These are phyloP conservation scores for Aurelia coerulea DNA, from an alignment of 30 jellyfish, hydroid and myxozoan genomes.

Conservation along the genomic window DNA sequence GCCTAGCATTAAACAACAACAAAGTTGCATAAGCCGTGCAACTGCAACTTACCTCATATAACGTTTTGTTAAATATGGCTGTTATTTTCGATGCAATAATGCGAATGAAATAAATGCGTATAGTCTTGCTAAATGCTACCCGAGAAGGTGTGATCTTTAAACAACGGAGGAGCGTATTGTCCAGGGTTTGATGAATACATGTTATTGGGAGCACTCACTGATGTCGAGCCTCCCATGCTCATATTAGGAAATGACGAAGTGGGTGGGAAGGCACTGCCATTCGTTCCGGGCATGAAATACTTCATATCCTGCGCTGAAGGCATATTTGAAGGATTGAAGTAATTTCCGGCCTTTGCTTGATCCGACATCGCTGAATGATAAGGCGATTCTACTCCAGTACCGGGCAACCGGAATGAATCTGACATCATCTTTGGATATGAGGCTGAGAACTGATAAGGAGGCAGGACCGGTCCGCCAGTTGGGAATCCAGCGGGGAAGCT, in stretches of 20 bases:
- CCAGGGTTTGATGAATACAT: constrained; percentile 85
- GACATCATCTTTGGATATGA: constrained; percentile 88
- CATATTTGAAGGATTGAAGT: constrained; percentile 87
- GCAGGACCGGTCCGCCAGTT: constrained; percentile 79
- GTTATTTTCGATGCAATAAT: too few relatives aligned
- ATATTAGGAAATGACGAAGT: constrained; percentile 79
- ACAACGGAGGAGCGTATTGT: constrained; percentile 86
- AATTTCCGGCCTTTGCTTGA: constrained; percentile 80
- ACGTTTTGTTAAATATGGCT: too few relatives aligned
- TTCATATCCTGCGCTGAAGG: constrained; percentile 94
- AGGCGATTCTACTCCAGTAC: constrained; percentile 86
- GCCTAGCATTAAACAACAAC: too few relatives aligned
- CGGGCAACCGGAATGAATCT: constrained; percentile 95
- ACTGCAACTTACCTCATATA: too few relatives aligned
- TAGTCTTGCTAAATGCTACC: constrained; percentile 47
- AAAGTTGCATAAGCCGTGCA: too few relatives aligned
- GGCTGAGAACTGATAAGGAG: constrained; percentile 97
- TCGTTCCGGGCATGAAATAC: constrained; percentile 90
- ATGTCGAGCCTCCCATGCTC: constrained; percentile 83
- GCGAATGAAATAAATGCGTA: too few relatives aligned
- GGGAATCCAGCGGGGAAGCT: constrained; percentile 89
- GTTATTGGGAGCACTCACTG: constrained; percentile 77
- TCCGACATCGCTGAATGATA: constrained; percentile 88
- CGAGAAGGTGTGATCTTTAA: constrained; percentile 86
- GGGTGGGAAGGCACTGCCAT: constrained; percentile 84